A percentile compares a stretch with the other conserved stretches of the same genome.
phyloP scores from a whole-genome alignment of 2,797 vertebrate genomes.

The Anguilla obscura region DNA sequence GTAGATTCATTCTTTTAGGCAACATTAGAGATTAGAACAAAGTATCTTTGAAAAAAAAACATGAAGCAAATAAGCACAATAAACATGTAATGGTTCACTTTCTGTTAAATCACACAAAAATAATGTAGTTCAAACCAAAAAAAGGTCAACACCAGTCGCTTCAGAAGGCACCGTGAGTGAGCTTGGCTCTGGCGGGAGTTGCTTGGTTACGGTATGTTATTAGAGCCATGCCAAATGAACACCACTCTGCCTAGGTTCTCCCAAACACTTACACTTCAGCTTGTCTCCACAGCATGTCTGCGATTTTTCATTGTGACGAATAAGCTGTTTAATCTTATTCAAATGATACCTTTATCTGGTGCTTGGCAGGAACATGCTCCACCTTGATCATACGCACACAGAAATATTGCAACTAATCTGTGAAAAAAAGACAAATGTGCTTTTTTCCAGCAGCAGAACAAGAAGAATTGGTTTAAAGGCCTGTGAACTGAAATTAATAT shows the following conservation, averaged over 20 bases:
- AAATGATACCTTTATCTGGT: neutral
- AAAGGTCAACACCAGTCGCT: neutral
- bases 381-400: neutral
- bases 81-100: too few species aligned
- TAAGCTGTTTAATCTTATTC: neutral
- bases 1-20: neutral
- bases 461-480: neutral
- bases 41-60: neutral
- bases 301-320: neutral
- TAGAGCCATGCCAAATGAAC: neutral
- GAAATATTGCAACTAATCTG: neutral
- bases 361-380: neutral
- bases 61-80: neutral
- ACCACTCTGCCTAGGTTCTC: neutral
- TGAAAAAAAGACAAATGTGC: neutral
- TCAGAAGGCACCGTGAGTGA: neutral
- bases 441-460: neutral
- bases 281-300: neutral
- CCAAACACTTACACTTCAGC: slow-evolving; percentile 20
- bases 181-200: neutral
- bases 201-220: neutral
- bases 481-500: neutral
- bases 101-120: neutral
- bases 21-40: neutral
- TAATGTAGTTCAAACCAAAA: neutral